Conservation (phyloP, 1,140 invertebrate genomes). For the Trinorchestia longiramus region DNA sequence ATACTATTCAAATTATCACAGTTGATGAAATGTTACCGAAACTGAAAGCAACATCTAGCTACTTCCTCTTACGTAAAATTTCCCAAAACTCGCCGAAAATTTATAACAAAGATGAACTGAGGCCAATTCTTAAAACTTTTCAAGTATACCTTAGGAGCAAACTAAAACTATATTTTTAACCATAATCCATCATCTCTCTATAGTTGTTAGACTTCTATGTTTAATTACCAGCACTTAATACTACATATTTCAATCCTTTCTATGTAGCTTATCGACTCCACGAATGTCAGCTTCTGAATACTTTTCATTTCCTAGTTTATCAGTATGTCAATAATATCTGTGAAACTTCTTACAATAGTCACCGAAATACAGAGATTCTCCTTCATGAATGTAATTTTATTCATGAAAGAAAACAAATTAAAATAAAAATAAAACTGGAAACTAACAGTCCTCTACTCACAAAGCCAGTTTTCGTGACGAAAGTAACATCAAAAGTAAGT, state of each 20-base stretch:
- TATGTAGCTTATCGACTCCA: background rate
- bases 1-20: background rate
- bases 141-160: background rate
- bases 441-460: too few species aligned
- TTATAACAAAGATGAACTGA: background rate
- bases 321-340: background rate
- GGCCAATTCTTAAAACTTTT: background rate
- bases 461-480: too few species aligned
- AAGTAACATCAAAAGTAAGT: too few species aligned
- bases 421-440: too few species aligned
- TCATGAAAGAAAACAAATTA: too few species aligned
- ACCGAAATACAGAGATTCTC: background rate
- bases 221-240: background rate
- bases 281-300: background rate
- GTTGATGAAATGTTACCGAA: background rate
- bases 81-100: background rate
- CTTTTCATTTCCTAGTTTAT: background rate
- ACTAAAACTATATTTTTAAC: background rate
- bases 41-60: background rate
- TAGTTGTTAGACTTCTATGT: background rate
- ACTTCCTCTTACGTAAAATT: background rate
- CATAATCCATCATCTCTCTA: background rate
- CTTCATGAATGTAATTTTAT: background rate
- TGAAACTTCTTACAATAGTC: background rate
- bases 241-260: background rate